Evolutionary conservation across 2,888 invertebrate species (phyloP), one percentile per base, ranked within the genome.

Genomic region (Ariolimax columbianus): DNA sequence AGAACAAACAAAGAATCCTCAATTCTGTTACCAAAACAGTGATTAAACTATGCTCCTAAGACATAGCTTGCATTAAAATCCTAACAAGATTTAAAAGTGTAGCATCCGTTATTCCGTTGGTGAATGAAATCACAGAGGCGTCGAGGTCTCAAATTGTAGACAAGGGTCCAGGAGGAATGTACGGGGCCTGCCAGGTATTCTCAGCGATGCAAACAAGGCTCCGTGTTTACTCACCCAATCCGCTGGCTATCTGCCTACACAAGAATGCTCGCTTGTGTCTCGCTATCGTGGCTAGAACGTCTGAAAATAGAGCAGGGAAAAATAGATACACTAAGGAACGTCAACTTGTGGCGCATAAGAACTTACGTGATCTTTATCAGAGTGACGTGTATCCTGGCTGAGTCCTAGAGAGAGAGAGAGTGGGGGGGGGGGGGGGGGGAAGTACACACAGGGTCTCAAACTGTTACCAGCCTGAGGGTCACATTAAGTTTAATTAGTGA

Each of bases 251-350:
- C 51, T 26, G 77, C 23, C 17, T 75, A 40, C 70, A 40, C 30
- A 77, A 77, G 33, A 77, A 47, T 55, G 51, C 19, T 19, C 14
- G 17, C 1, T 14, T 30, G 11, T 51, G 33, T 55, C 38, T 30
- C 33, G 77, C 33, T 77, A 77, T 77, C 77, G n/a, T n/a, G 17
- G 51, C 33, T 47, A 55, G 30, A 73, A 43, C 70, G 55, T 77
- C 77, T 77, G 77, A 77, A 77, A 77, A 77, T 77, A 77, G 77
- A 77, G 51, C 33, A 55, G 55, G 55, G 78, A 17, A n/a, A 40
- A 43, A 72, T 40, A 23, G 26, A 23, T 26, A 14, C 43, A 26
- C 1, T 43, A 33, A 72, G 40, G 40, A 3, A 7, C n/a, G 43
- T 40, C 72, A 43, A 23, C 43, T 26, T n/a, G n/a, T 43, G 72